These are phyloP conservation scores for Listrodromus nycthemerus DNA, from an alignment of 2,888 invertebrate species.

Conservation along the genomic window DNA sequence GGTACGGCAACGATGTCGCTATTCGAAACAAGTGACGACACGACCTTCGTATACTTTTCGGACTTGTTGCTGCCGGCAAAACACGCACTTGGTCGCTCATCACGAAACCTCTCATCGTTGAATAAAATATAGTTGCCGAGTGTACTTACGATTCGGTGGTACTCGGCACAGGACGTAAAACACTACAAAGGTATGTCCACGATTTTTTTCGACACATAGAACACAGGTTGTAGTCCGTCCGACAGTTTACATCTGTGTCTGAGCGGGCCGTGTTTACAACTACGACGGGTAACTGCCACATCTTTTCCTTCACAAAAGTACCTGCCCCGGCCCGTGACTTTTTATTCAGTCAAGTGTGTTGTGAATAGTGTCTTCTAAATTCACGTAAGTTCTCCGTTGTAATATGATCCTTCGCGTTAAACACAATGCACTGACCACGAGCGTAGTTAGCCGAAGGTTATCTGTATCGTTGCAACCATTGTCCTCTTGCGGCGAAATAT, in stretches of 20 bases:
- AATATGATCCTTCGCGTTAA: not conserved
- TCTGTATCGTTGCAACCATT: not conserved
- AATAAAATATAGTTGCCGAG: not conserved
- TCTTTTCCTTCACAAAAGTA: not conserved
- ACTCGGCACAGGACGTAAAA: not conserved
- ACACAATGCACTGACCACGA: not conserved
- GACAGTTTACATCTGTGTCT: not conserved
- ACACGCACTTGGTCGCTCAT: not conserved
- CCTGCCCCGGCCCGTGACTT: not conserved
- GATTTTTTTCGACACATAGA: not conserved
- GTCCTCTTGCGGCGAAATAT: not conserved
- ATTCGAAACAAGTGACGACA: not conserved
- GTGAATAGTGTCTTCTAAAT: not conserved
- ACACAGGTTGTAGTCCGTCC: not conserved
- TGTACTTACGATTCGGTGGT: not conserved
- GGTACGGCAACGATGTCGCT: not conserved
- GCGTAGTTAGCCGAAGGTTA: not conserved
- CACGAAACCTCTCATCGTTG: not conserved
- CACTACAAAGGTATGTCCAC: not conserved
- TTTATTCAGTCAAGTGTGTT: not conserved
- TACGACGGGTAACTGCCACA: not conserved
- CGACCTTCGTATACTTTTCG: not conserved
- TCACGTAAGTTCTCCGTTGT: not conserved
- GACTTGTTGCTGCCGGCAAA: slow-evolving; percentile 16
- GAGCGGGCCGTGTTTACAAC: not conserved